A percentile compares a stretch with the other conserved stretches of the same genome.
phyloP scores from a whole-genome alignment of 2,888 invertebrate genomes.

The Morpho deidamia region DNA sequence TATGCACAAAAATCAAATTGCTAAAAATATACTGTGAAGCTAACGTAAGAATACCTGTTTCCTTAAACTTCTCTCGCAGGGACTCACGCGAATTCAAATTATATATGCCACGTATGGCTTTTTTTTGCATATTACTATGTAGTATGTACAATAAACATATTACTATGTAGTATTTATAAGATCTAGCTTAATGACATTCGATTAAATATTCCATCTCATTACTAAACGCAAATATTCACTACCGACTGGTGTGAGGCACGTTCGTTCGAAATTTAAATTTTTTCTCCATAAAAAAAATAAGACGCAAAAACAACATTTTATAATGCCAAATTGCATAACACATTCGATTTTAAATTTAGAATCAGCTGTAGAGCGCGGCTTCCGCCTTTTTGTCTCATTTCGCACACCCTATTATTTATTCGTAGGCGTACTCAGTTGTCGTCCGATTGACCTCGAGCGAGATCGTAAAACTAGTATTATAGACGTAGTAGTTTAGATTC shows the following conservation, averaged over 20 bases:
- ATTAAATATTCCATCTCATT: not conserved
- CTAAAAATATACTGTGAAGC: too few species aligned
- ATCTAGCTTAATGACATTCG: not conserved
- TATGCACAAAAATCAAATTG: too few species aligned
- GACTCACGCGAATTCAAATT: too few species aligned
- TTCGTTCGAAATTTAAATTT: not conserved
- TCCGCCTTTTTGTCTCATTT: slow-evolving; percentile 29
- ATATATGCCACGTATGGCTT: too few species aligned
- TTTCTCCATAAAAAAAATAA: not conserved
- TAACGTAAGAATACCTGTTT: too few species aligned
- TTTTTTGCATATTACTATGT: not conserved
- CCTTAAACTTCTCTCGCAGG: too few species aligned
- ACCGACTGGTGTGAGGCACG: not conserved
- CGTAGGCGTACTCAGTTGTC: slow-evolving; percentile 25
- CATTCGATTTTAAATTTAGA: not conserved
- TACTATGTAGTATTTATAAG: not conserved
- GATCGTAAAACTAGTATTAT: slow-evolving; percentile 49
- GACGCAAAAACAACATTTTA: not conserved
- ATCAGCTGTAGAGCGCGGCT: slow-evolving; percentile 19
- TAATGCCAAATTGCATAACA: not conserved
- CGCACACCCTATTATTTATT: slow-evolving; percentile 27
- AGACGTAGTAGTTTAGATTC: slow-evolving; percentile 45
- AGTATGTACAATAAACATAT: not conserved
- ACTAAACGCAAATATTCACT: not conserved
- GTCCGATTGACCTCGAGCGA: slow-evolving; percentile 48